Percentiles rank a stretch among this genome's conserved stretches.
These are phyloP conservation scores for Cremastobaeus sp. DNA, from an alignment of 2,888 invertebrate species.

Conservation along the genomic window DNA sequence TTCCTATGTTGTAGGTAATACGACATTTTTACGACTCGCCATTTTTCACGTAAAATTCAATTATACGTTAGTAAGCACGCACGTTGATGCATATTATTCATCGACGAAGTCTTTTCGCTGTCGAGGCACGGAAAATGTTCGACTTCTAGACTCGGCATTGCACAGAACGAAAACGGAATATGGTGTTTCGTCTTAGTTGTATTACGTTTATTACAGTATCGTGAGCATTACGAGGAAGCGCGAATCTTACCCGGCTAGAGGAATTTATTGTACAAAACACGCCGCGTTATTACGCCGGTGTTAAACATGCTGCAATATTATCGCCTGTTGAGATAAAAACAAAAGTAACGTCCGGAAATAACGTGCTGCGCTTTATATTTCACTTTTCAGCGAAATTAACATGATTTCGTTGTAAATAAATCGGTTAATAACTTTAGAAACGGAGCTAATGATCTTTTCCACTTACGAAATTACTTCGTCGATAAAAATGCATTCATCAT, in stretches of 20 bases:
- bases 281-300: slow-evolving; percentile 56
- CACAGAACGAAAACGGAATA: slow-evolving; percentile 56
- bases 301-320: slow-evolving; percentile 59
- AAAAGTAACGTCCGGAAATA: slow-evolving; percentile 47
- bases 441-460: no score
- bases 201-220: slow-evolving; percentile 59
- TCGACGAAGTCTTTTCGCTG: slow-evolving; percentile 36
- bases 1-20: neutral
- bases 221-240: slow-evolving; percentile 58
- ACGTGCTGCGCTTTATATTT: slow-evolving; percentile 45
- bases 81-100: slow-evolving; percentile 31
- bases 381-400: slow-evolving; percentile 45
- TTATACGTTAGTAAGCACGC: slow-evolving; percentile 25
- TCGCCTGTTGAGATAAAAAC: slow-evolving; percentile 48
- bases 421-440: no score
- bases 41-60: slow-evolving; percentile 44
- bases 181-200: slow-evolving; percentile 53
- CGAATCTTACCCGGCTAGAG: slow-evolving; percentile 55
- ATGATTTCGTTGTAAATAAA: no score
- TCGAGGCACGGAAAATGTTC: slow-evolving; percentile 31
- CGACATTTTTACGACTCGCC: slow-evolving; percentile 12
- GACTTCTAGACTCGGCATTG: slow-evolving; percentile 33
- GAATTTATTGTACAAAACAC: slow-evolving; percentile 62
- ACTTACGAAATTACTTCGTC: no score
- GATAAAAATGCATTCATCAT: no score